These are phyloP conservation scores for Stenchaetothrips biformis DNA, from an alignment of 2,888 invertebrate species.

Conservation along the genomic window DNA sequence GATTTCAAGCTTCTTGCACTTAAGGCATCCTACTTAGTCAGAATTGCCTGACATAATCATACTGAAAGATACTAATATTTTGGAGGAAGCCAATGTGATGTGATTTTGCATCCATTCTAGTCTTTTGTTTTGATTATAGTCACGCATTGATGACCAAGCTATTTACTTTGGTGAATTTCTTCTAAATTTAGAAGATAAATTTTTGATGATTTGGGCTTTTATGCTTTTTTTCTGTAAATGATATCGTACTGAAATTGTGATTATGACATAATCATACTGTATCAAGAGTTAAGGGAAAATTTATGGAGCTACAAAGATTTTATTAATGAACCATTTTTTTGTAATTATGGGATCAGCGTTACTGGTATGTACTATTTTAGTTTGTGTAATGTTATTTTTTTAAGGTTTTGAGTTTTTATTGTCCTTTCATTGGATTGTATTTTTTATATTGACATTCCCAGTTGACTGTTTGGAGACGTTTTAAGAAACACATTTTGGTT, in stretches of 20 bases:
- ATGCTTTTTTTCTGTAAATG: neutral
- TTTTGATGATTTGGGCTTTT: neutral
- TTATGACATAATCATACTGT: neutral
- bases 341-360: neutral
- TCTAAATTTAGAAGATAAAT: neutral
- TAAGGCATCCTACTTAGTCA: slow-evolving; percentile 3
- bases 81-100: neutral
- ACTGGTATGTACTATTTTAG: neutral
- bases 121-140: neutral
- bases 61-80: neutral
- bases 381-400: neutral
- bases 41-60: neutral
- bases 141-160: neutral
- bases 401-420: neutral
- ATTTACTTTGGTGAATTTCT: neutral
- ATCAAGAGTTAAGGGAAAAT: neutral
- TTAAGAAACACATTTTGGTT: neutral
- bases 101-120: neutral
- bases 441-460: slow-evolving; percentile 15
- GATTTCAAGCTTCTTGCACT: neutral
- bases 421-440: neutral
- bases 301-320: neutral
- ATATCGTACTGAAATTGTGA: neutral
- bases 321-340: neutral
- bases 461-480: neutral